Evolutionary conservation across 2,888 invertebrate genomes (phyloP), one percentile per base, ranked within the genome.

Genomic region (Tiliacea citrago): DNA sequence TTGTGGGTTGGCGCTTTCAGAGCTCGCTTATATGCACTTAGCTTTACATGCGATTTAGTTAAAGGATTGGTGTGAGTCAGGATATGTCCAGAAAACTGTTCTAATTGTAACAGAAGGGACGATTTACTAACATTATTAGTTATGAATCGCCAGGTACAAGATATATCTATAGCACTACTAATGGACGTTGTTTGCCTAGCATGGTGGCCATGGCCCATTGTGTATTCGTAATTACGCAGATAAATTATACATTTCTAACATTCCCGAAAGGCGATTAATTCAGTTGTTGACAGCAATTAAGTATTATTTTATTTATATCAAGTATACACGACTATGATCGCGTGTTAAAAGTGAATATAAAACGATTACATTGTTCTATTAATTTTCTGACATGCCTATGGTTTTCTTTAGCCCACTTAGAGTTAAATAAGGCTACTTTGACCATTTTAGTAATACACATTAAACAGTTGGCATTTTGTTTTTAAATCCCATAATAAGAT

Each of bases 1-100:
- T 92, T 95, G 95, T 92, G 95, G 94, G 94, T 95, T 95, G 95
- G 95, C 95, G 88, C 94, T 93, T 92, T 91, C 90, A 88, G 88
- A 88, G 81, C 88, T 88, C 78, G 87, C 82, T 81, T 87, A 84
- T 86, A 86, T 68, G 82, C 84, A 88, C 86, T 85, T 86, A 88
- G 82, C 84, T 85, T 77, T 77, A 82, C 69, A 77, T 73, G 57
- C 62, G 49, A 82, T 81, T 82, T 74, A 74, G 74, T 79, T 74
- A 78, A 74, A 60, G 71, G 73, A 69, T 69, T 68, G 24, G 62
- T 39, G 53, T n/a, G 47, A 63, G 55, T 60, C 13, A 24, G 55
- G 35, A 69, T 45, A 21, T 62, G 35, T 55, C 29, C 49, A 79
- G 29, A n/a, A 63, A 24, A 47, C 21, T 65, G 0, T 58, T 7